These are phyloP conservation scores for Patella vulgata DNA, from an alignment of 1,140 invertebrate species.

Conservation along the genomic window DNA sequence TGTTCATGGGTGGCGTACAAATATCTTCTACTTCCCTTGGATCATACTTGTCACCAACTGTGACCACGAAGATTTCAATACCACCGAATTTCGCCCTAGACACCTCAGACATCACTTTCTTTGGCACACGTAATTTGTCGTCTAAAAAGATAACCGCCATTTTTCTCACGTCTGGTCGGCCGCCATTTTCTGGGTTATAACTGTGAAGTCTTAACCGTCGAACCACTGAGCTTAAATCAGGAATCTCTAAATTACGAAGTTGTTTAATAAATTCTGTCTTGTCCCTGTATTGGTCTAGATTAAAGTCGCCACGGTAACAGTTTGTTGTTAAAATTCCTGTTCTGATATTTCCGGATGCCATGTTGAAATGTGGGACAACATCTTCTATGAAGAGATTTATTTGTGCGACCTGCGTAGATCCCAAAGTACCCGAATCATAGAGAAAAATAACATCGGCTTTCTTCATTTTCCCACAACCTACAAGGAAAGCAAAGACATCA, in stretches of 20 bases:
- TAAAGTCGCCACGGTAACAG: conserved; percentile 38
- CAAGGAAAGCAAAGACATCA: conserved; percentile 30
- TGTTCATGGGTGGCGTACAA: not conserved
- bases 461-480: conserved; percentile 28
- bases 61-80: conserved; percentile 10
- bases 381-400: conserved; percentile 38
- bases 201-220: conserved; percentile 22
- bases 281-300: conserved; percentile 20
- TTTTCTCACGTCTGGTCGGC: conserved; percentile 19
- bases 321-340: conserved; percentile 39
- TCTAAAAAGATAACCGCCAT: conserved; percentile 32
- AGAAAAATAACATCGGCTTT: conserved; percentile 47
- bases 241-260: conserved; percentile 15
- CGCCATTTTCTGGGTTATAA: conserved; percentile 25
- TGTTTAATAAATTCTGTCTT: conserved; percentile 5
- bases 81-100: not conserved
- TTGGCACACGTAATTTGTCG: not conserved
- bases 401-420: conserved; percentile 13
- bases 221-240: conserved; percentile 25
- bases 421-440: conserved; percentile 39
- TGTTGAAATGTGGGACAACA: conserved; percentile 34
- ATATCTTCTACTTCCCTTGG: conserved; percentile 1
- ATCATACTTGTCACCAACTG: not conserved
- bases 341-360: conserved; percentile 32
- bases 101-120: conserved; percentile 11